A percentile compares a stretch with the other conserved stretches of the same genome.
Conservation (phyloP, 2,888 invertebrate genomes). For the Drepana falcataria region DNA sequence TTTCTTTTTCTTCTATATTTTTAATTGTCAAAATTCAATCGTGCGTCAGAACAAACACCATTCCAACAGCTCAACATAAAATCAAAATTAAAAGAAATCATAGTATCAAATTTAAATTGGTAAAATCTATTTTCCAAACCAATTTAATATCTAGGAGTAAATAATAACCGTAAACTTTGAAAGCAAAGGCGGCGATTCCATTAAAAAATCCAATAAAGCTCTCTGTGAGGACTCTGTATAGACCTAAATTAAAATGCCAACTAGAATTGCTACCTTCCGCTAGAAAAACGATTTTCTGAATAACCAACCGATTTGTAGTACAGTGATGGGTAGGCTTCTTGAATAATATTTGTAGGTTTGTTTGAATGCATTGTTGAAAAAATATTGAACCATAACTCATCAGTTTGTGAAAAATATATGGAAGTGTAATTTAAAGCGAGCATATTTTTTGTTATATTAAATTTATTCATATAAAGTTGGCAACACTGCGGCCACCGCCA, state of each 20-base stretch:
- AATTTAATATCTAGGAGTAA: conserved; percentile 1
- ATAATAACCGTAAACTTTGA: conserved; percentile 32
- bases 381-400: not conserved
- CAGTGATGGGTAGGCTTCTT: no score
- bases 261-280: conserved; percentile 20
- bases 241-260: conserved; percentile 30
- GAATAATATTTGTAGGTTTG: no score
- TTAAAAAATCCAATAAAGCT: conserved; percentile 41
- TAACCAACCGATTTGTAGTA: no score
- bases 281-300: no score
- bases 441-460: not conserved
- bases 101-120: no score
- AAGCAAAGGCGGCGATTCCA: conserved; percentile 19
- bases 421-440: not conserved
- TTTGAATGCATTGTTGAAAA: no score
- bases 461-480: conserved; percentile 12
- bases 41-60: no score
- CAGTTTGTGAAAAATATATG: not conserved
- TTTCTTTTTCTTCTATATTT: no score
- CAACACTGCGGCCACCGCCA: conserved; percentile 17
- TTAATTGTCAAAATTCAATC: no score
- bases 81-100: no score
- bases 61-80: no score
- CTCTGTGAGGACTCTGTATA: conserved; percentile 24
- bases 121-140: not conserved